These are phyloP conservation scores for Adelognathus sp. DNA, from an alignment of 2,888 invertebrate species.

Conservation along the genomic window DNA sequence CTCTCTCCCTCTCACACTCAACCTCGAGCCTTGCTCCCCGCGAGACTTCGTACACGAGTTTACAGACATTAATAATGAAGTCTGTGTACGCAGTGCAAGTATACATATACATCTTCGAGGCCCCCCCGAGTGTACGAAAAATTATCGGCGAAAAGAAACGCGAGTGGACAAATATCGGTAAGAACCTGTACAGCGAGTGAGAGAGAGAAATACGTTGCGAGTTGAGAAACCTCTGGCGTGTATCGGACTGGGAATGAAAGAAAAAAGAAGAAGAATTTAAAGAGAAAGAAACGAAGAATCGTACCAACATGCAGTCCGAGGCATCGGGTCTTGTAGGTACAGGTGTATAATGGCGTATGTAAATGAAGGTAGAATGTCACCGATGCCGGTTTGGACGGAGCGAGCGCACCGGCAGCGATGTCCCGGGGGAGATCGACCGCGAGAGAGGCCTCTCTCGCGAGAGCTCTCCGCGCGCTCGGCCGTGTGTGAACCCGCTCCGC, in stretches of 20 bases:
- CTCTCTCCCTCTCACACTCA: constrained; percentile 27
- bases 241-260: background rate
- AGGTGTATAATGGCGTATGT: constrained; percentile 74
- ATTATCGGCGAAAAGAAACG: background rate
- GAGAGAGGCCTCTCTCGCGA: constrained; percentile 3
- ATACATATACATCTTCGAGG: constrained; percentile 34
- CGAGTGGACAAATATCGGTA: constrained; percentile 17
- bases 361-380: constrained; percentile 72
- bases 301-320: constrained; percentile 38
- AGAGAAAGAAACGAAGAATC: constrained; percentile 18
- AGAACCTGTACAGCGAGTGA: background rate
- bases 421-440: constrained; percentile 19
- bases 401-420: constrained; percentile 51
- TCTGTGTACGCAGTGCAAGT: constrained; percentile 33
- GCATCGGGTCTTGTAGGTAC: constrained; percentile 61
- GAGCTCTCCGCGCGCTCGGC: constrained; percentile 44
- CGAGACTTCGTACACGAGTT: constrained; percentile 42
- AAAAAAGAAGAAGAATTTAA: constrained; percentile 6
- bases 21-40: constrained; percentile 15
- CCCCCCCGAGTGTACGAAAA: constrained; percentile 37
- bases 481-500: constrained; percentile 78
- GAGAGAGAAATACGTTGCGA: constrained; percentile 11
- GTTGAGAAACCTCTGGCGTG: constrained; percentile 29
- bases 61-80: constrained; percentile 32
- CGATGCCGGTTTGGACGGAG: constrained; percentile 66